Evolutionary conservation across 2,113 vertebrate genomes (phyloP), one percentile per base, ranked within the genome.

Genomic region (Platycercus adscitus): DNA sequence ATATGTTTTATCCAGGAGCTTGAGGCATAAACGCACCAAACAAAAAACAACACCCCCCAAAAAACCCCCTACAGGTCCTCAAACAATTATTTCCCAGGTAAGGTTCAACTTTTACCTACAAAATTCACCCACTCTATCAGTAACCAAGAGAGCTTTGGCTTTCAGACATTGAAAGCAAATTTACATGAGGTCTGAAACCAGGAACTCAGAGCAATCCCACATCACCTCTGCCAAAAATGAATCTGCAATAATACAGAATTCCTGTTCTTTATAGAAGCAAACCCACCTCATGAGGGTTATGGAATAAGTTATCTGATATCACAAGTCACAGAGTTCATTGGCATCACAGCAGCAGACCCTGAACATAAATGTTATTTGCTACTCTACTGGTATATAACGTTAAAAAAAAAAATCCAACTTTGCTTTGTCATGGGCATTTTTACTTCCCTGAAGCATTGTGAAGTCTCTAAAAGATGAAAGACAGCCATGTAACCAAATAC

Each of bases 401-500:
- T 24, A 60, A 69, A 69, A 60, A 69, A 37, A 69, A 46, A 94
- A 56, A 46, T 8, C 46, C 81, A 52, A 25, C 53, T 69, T 52
- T 24, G 33, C 84, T 76, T 66, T 63, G 65, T 56, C 56, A 10
- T 15, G 41, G 49, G 33, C 5, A 24, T 31, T 53, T 66, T 58
- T 20, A 69, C 71, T 49, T 60, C 81, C 64, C 56, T 29, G 13
- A 25, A 65, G 46, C 68, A 60, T 3, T 31, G 64, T 20, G 26
- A 84, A 94, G 68, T 43, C 81, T 95, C 91, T 24, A 29, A 61
- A 85, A 82, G 89, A 91, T 55, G 60, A 91, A 66, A 92, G 78
- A 76, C 88, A 71, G 44, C 60, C 52, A 6, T 89, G 94, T 96
- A 97, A 97, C 94, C 91, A 93, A 96, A 95, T 11, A 29, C 81